Conservation (phyloP, 2,888 invertebrate species). For the Mystacides longicornis region DNA sequence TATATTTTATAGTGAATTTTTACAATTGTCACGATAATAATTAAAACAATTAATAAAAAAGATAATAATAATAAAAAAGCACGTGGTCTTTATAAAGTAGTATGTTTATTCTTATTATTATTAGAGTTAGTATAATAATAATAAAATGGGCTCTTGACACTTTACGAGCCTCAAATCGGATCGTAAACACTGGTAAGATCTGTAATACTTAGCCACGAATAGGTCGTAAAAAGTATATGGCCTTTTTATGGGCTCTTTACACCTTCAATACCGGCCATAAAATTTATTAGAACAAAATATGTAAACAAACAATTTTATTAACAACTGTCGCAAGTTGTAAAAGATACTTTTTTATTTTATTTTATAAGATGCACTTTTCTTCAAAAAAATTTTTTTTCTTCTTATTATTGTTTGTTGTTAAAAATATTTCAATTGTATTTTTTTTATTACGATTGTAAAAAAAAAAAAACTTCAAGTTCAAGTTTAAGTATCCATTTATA, state of each 20-base stretch:
- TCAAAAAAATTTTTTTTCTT: too few species aligned
- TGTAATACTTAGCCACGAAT: conserved; percentile 13
- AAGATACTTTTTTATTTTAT: neutral
- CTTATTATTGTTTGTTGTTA: too few species aligned
- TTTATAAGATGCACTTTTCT: neutral
- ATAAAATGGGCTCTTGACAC: conserved; percentile 4
- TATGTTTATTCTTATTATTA: too few species aligned
- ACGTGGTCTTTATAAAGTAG: conserved; percentile 14
- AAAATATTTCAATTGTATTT: too few species aligned
- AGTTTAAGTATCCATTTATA: too few species aligned
- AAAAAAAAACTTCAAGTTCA: too few species aligned
- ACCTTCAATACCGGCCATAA: conserved; percentile 21
- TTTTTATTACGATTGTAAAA: too few species aligned
- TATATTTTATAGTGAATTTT: too few species aligned
- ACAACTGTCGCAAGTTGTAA: too few species aligned
- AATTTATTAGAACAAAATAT: conserved; percentile 2
- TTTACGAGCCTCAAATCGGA: conserved; percentile 16
- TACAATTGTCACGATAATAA: neutral
- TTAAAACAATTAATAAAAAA: conserved; percentile 10
- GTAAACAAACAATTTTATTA: neutral
- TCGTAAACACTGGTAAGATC: conserved; percentile 17
- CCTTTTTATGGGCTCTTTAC: conserved; percentile 20
- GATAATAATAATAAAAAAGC: conserved; percentile 6
- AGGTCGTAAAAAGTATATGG: conserved; percentile 18
- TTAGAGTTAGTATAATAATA: neutral